Conservation (phyloP, 2,113 vertebrate species). For the Noturus placidus region DNA sequence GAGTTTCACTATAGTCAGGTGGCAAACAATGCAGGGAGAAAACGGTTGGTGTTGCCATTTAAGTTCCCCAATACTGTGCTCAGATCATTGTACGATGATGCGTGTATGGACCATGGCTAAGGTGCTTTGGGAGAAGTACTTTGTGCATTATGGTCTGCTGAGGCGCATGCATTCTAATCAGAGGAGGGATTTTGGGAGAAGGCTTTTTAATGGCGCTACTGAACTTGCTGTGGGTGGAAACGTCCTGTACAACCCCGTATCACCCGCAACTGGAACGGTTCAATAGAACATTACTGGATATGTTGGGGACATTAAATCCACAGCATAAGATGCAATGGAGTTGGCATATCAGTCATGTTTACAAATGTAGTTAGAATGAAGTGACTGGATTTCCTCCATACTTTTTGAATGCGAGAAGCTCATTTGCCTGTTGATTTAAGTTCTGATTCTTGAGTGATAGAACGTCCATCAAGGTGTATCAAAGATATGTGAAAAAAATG, state of each 20-base stretch:
- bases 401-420: not conserved
- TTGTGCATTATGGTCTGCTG: not conserved
- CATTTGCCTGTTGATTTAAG: not conserved
- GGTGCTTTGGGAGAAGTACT: not conserved
- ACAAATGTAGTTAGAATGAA: not conserved
- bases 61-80: not conserved
- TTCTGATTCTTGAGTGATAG: too few species aligned
- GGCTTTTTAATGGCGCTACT: not conserved
- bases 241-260: not conserved
- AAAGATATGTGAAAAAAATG: too few species aligned
- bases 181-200: not conserved
- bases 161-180: conserved; percentile 12
- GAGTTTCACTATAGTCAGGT: too few species aligned
- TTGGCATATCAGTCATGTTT: not conserved
- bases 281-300: conserved; percentile 21
- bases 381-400: not conserved
- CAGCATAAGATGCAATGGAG: not conserved
- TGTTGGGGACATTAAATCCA: not conserved
- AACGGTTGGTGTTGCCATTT: not conserved
- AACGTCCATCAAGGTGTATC: too few species aligned
- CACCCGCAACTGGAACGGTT: not conserved
- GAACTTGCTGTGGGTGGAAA: not conserved
- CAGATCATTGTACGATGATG: not conserved
- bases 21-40: not conserved
- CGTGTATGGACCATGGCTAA: too few species aligned